phyloP scores from a whole-genome alignment of 2,888 invertebrate genomes.

The Molanna angustata region DNA sequence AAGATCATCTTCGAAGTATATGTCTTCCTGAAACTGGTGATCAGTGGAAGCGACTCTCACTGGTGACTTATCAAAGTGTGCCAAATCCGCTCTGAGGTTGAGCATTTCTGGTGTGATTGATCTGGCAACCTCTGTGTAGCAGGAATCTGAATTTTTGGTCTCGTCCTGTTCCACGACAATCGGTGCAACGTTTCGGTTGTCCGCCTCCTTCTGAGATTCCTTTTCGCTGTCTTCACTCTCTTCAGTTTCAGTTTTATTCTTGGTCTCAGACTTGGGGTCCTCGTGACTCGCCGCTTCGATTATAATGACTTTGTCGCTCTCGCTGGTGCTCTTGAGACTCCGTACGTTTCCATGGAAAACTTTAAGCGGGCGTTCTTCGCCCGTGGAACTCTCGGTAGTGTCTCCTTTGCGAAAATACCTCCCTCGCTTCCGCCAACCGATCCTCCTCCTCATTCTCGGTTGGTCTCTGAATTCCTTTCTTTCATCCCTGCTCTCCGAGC shows the following conservation, averaged over 20 bases:
- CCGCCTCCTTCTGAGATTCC: neutral
- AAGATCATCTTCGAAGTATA: conserved; percentile 22
- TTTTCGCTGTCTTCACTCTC: neutral
- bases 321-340: neutral
- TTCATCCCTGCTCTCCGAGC: neutral
- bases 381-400: conserved; percentile 13
- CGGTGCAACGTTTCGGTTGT: neutral
- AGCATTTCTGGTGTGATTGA: conserved; percentile 26
- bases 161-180: neutral
- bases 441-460: neutral
- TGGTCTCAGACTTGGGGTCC: neutral
- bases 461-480: neutral
- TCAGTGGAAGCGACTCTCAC: conserved; percentile 7
- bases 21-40: conserved; percentile 23
- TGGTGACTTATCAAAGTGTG: conserved; percentile 15
- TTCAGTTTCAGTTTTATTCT: neutral
- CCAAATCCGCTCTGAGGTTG: conserved; percentile 16
- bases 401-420: conserved; percentile 11
- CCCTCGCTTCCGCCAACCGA: conserved; percentile 4
- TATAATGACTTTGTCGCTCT: conserved; percentile 2
- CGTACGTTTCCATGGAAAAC: neutral
- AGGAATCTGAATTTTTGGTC: conserved; percentile 1
- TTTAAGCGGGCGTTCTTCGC: conserved; percentile 7
- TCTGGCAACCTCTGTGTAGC: conserved; percentile 8
- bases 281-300: conserved; percentile 7